Percentiles rank a stretch among this genome's conserved stretches.
These are phyloP conservation scores for Cathartes aura DNA, from an alignment of 2,113 vertebrate species.

Conservation along the genomic window DNA sequence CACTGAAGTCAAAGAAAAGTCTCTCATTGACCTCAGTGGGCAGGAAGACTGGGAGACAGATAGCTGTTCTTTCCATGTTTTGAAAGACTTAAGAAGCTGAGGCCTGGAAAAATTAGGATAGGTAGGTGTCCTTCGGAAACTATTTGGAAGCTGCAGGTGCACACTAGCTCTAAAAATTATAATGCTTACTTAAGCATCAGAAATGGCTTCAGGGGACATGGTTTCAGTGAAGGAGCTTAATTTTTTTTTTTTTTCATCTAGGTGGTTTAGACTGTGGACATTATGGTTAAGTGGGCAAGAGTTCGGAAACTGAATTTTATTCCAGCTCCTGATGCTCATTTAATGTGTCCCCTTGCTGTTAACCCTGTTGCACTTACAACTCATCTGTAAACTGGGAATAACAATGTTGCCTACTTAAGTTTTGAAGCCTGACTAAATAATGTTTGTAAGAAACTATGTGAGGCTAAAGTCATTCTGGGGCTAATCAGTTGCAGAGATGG, in stretches of 20 bases:
- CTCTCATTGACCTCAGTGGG: not conserved
- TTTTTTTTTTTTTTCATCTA: not conserved
- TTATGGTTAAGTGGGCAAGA: not conserved
- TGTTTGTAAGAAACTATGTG: constrained; percentile 17
- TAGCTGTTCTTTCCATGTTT: constrained; percentile 32
- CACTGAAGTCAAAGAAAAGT: not conserved
- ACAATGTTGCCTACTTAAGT: not conserved
- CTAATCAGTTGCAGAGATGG: constrained; percentile 55
- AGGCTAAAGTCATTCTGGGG: constrained; percentile 19
- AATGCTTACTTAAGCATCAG: not conserved
- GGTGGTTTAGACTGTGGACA: not conserved
- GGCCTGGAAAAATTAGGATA: constrained; percentile 3
- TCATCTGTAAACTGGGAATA: constrained; percentile 33
- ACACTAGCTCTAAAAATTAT: constrained; percentile 9
- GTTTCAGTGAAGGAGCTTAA: not conserved
- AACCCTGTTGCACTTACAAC: not conserved
- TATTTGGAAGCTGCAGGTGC: constrained; percentile 40
- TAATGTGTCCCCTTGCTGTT: constrained; percentile 5
- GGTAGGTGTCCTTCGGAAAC: constrained; percentile 13
- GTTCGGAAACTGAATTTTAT: not conserved
- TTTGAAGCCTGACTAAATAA: constrained; percentile 20
- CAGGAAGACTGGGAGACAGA: constrained; percentile 5
- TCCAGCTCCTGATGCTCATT: not conserved
- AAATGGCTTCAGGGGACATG: not conserved
- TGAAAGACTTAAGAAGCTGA: constrained; percentile 11